Base-by-base conservation (phyloP, 2,797 vertebrate genomes). In the Coccyzus lansbergi region DNA sequence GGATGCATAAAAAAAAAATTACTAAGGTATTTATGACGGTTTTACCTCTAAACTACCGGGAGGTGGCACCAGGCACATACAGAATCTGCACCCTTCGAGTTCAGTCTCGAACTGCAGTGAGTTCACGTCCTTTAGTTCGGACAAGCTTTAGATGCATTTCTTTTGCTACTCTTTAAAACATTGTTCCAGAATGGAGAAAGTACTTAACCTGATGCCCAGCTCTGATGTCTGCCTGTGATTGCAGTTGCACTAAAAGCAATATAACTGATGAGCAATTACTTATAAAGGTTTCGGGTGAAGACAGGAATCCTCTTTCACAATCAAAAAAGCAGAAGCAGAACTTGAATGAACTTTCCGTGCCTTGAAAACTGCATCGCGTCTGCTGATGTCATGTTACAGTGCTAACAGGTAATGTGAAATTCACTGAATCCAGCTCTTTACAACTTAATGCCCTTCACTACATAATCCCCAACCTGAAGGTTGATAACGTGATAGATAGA, bases 1-100 rank as follows among this genome's bases (percentile, higher is more conserved):
- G 26, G 7, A 10, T 38, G 29, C 1, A 1, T 9, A 15, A 26
- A 25, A 17, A 42, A 44, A 53, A 42, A 51, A 4, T 25, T 31
- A 21, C 5, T 4, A 9, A 26, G 3, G 0, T 29, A 11, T 26
- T 84, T 63, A 24, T 36, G n/a, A 10, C 26, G 14, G 42, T 20
- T 92, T 91, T 91, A 22, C 25, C 51, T 21, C 29, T 21, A 12
- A 69, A 15, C 10, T 72, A 40, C 96, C 98, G 86, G 80, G 49
- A 97, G 98, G 88, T 97, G 98, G 97, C 96, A 95, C 56, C 93
- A 56, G 56, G 77, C 91, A 51, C 86, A 68, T 20, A 52, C 3
- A 0, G 83, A 90, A 91, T 62, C 74, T 31, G 10, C 21, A 5
- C 10, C n/a, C 9, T 31, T 44, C 72, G 68, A 3, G 5, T 64